Conservation (phyloP, 2,113 vertebrate species). For the Phylloscopus whistleri region DNA sequence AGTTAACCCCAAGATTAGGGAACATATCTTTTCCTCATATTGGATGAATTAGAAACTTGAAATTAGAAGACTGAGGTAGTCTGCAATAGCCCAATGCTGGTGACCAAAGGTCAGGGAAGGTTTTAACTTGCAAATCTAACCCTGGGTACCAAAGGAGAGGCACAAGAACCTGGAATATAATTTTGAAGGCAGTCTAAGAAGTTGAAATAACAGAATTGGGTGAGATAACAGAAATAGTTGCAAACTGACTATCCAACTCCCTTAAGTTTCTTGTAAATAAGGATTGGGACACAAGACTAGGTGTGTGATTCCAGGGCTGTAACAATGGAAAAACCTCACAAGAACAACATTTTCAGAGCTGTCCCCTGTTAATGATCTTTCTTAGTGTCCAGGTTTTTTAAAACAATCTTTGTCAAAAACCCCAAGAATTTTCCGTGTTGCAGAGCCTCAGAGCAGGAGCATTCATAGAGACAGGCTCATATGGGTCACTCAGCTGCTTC, state of each 20-base stretch:
- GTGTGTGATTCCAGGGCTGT: neutral
- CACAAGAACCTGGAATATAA: neutral
- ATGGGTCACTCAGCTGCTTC: neutral
- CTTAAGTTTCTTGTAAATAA: neutral
- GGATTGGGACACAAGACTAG: neutral
- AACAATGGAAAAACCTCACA: neutral
- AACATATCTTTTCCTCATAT: neutral
- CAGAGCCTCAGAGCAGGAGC: neutral
- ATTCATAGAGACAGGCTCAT: neutral
- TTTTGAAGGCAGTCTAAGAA: neutral
- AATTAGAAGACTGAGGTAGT: neutral
- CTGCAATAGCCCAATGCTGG: accelerated
- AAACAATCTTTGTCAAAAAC: neutral
- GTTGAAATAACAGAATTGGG: neutral
- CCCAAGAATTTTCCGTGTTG: neutral
- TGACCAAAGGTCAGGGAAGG: neutral
- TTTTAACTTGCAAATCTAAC: neutral
- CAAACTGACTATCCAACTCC: neutral
- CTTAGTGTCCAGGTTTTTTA: neutral
- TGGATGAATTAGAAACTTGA: neutral
- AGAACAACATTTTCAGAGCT: neutral
- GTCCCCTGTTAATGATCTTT: neutral
- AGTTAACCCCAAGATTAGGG: neutral
- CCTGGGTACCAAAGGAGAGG: neutral
- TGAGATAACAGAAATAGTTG: neutral